Conservation (phyloP, 2,797 vertebrate genomes). For the Sebastiscus albofasciatus region DNA sequence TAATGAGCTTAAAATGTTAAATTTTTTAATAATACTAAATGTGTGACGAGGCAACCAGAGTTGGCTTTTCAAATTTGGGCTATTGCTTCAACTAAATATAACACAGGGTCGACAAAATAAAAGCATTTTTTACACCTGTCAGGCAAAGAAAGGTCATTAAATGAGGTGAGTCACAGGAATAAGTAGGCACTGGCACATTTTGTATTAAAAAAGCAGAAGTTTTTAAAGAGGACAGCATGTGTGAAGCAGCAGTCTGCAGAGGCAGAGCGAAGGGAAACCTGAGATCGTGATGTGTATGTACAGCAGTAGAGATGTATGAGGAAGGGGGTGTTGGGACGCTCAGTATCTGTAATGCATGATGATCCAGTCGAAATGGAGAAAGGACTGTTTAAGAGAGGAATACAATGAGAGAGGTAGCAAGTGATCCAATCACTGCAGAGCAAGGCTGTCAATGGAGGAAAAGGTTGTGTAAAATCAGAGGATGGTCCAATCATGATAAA, state of each 20-base stretch:
- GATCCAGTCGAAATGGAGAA: conserved; percentile 62
- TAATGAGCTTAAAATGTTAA: not conserved
- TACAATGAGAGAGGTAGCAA: conserved; percentile 69
- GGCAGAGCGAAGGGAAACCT: conserved; percentile 67
- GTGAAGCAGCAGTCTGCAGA: conserved; percentile 53
- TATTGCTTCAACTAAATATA: not conserved
- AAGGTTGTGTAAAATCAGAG: conserved; percentile 63
- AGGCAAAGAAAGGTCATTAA: conserved; percentile 32
- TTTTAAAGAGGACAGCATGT: conserved; percentile 46
- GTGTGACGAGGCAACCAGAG: not conserved
- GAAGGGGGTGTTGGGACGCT: not conserved
- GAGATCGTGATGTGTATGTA: conserved; percentile 44
- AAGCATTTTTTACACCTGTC: conserved; percentile 36
- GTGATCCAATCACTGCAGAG: conserved; percentile 73
- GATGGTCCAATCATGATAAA: conserved; percentile 76
- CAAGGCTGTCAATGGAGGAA: conserved; percentile 71
- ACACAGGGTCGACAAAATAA: not conserved
- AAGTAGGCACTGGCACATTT: conserved; percentile 35
- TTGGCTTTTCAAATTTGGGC: not conserved
- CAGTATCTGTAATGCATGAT: conserved; percentile 66
- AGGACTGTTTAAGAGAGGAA: conserved; percentile 66
- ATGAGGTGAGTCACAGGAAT: conserved; percentile 21
- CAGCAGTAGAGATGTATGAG: conserved; percentile 55
- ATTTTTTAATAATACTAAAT: not conserved
- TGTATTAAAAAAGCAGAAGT: conserved; percentile 47